Evolutionary conservation across 2,113 vertebrate species (phyloP).

Genomic region (Heptranchias perlo): DNA sequence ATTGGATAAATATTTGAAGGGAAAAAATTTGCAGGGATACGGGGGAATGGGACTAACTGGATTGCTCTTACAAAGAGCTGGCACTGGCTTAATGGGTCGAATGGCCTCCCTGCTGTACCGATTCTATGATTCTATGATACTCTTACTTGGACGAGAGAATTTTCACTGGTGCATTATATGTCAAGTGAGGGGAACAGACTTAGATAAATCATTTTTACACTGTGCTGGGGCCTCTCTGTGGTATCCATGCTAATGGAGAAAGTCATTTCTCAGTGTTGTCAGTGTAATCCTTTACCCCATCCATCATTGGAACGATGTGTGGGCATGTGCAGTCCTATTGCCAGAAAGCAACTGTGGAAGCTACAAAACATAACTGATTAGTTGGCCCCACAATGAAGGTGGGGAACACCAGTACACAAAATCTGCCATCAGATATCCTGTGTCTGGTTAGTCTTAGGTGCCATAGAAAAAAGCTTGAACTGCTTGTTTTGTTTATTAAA

Average conservation of each 20-base stretch:
- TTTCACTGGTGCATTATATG: constrained; percentile 12
- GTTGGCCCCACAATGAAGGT: neutral
- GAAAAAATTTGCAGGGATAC: no score
- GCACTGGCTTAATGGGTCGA: no score
- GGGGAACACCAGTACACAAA: neutral
- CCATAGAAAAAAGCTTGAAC: neutral
- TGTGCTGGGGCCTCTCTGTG: neutral
- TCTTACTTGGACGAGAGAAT: neutral
- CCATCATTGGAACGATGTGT: neutral
- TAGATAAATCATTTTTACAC: neutral
- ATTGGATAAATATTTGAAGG: no score
- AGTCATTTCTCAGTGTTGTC: constrained; percentile 32
- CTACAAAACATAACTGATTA: neutral
- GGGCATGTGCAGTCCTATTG: neutral
- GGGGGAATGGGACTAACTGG: no score
- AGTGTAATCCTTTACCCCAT: constrained; percentile 5
- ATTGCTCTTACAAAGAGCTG: no score
- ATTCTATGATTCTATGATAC: no score
- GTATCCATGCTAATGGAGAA: neutral
- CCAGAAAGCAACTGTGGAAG: neutral
- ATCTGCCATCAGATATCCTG: neutral
- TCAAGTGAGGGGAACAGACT: constrained; percentile 2
- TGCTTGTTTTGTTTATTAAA: neutral
- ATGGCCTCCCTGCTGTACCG: no score
- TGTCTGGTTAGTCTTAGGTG: neutral